These are phyloP conservation scores for Cynaeus angustus DNA, from an alignment of 2,888 invertebrate species.

Conservation along the genomic window DNA sequence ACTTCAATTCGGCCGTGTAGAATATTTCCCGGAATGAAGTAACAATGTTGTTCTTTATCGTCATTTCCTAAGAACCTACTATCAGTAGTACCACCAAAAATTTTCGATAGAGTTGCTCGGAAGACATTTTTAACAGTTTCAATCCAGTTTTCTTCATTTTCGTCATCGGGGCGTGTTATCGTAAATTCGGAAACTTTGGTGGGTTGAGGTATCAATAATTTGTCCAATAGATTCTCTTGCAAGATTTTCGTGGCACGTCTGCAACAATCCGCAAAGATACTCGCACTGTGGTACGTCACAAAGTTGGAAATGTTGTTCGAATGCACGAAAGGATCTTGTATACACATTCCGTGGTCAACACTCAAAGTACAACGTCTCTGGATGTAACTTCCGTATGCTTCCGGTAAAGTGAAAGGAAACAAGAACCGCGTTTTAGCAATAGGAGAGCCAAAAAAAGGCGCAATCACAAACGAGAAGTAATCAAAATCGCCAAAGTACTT, in stretches of 20 bases:
- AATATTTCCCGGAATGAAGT: slow-evolving; percentile 57
- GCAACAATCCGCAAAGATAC: not conserved
- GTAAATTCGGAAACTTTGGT: no score
- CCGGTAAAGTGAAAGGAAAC: not conserved
- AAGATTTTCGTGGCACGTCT: not conserved
- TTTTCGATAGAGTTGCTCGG: no score
- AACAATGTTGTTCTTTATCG: no score
- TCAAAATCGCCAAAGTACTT: slow-evolving; percentile 7
- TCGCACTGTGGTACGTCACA: not conserved
- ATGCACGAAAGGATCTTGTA: slow-evolving; percentile 12
- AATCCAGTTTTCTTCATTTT: no score
- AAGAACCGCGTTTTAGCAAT: not conserved
- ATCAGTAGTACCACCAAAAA: no score
- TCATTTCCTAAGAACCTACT: no score
- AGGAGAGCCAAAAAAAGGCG: slow-evolving; percentile 1
- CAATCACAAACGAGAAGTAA: slow-evolving; percentile 9
- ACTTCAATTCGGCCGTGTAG: slow-evolving; percentile 74
- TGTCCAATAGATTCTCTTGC: not conserved
- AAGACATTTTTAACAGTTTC: no score
- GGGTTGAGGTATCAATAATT: not conserved
- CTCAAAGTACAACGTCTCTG: not conserved
- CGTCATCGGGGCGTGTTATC: no score
- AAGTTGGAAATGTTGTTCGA: not conserved
- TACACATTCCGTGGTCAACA: slow-evolving; percentile 7
- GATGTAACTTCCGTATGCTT: not conserved